phyloP scores from a whole-genome alignment of 1,140 invertebrate genomes.

The Meloidogyne chitwoodi region DNA sequence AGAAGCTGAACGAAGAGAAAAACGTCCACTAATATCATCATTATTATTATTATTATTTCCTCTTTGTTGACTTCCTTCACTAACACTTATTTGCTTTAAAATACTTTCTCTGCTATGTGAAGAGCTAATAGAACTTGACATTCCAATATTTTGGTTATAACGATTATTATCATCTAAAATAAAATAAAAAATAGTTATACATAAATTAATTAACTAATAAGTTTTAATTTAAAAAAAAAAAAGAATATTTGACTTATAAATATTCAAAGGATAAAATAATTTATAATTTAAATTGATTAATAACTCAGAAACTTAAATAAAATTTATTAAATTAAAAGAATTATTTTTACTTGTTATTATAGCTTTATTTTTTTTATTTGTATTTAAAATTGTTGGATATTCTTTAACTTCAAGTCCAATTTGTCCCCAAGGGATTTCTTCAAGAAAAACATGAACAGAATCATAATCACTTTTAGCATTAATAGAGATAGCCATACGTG shows the following conservation, averaged over 20 bases:
- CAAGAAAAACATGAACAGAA: slow-evolving; percentile 41
- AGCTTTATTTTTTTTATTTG: background rate
- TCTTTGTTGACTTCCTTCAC: background rate
- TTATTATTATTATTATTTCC: background rate
- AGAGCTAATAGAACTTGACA: slow-evolving; percentile 1
- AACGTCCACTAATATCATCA: background rate
- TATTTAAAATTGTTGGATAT: background rate
- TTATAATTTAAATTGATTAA: no score
- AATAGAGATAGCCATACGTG: slow-evolving; percentile 49
- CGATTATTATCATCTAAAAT: background rate
- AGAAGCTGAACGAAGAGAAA: slow-evolving; percentile 1
- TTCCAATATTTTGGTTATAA: background rate
- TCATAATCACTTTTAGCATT: slow-evolving; percentile 50
- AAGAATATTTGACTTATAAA: background rate
- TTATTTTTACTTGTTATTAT: background rate
- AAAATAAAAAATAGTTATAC: no score
- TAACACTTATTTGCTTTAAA: slow-evolving; percentile 14
- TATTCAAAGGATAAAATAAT: no score
- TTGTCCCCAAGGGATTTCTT: slow-evolving; percentile 56
- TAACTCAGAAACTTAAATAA: no score
- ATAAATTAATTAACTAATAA: background rate
- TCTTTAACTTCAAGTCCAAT: slow-evolving; percentile 33
- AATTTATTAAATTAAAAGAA: no score
- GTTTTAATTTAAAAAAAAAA: no score
- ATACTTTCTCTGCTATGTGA: background rate